Evolutionary conservation across 2,888 invertebrate genomes (phyloP), one percentile per base, ranked within the genome.

Genomic region (Caenorhabditis uteleia): DNA sequence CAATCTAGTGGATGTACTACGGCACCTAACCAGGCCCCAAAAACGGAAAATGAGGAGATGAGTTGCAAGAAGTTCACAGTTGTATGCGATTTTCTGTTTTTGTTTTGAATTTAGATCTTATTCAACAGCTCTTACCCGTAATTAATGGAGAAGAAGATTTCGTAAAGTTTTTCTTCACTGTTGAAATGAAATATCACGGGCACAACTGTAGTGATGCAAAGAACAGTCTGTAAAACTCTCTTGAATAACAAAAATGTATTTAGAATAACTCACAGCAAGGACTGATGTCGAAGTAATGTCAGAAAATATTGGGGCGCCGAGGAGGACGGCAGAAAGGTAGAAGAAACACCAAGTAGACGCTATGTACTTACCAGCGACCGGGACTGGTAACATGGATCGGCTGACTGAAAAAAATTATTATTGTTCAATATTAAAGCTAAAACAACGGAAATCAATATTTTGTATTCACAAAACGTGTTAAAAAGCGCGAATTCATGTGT

Each of bases 1-100:
- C 93, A 93, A 83, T 93, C 93, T 29, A 93, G 85, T 0, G 93
- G 93, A 70, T 93, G 91, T 1, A 91, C 90, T 55, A 90, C 87
- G 3, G 91, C 91, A 6, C 92, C 91, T 1, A 91, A 79, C 92
- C 92, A 93, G 5, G 91, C 89, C 3, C 92, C 92, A 29, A 90
- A 84, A 12, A 91, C 23, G 31, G 34, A 34, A 14, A 5, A 10
- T n/a, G n/a, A 10, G n/a, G 34, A 7, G 7, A n/a, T 34, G n/a
- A n/a, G n/a, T 14, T 5, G 5, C 5, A 34, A 5, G 8, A 7
- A n/a, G n/a, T 14, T 7, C n/a, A n/a, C 34, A 34, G 34, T 29
- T n/a, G n/a, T n/a, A n/a, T n/a, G n/a, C n/a, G n/a, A n/a, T n/a
- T n/a, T n/a, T n/a, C n/a, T n/a, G n/a, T n/a, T n/a, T n/a, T n/a